Percentiles rank a stretch among this genome's conserved stretches.
These are phyloP conservation scores for Ariolimax columbianus DNA, from an alignment of 2,888 invertebrate genomes.

Conservation along the genomic window DNA sequence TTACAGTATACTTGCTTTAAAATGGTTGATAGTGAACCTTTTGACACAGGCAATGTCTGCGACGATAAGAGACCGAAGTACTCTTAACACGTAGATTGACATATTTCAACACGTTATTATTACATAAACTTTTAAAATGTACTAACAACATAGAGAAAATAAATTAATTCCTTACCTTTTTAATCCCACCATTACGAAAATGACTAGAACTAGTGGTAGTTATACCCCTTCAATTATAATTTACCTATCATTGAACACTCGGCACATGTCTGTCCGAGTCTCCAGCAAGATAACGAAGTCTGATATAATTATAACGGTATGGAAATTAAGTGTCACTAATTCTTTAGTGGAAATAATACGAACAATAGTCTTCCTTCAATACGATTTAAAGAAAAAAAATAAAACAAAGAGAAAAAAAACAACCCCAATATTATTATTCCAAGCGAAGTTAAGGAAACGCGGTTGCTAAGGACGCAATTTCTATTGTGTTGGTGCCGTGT, in stretches of 20 bases:
- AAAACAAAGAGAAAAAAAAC: not conserved
- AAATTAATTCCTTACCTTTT: conserved; percentile 14
- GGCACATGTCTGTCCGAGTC: not conserved
- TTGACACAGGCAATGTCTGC: too few species aligned
- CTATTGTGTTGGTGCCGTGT: not conserved
- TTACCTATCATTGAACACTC: too few species aligned
- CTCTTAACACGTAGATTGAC: too few species aligned
- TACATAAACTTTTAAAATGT: not conserved
- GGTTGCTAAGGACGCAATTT: conserved; percentile 28
- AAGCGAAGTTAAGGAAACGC: not conserved
- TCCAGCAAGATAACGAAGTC: too few species aligned
- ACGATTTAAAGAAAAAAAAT: not conserved
- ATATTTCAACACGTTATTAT: not conserved
- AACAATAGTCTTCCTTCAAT: not conserved
- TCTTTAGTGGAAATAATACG: not conserved
- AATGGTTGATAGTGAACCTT: not conserved
- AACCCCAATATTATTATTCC: not conserved
- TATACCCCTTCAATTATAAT: too few species aligned
- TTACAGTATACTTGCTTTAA: not conserved
- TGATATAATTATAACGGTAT: not conserved
- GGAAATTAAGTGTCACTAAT: not conserved
- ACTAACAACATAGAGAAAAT: too few species aligned
- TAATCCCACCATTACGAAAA: not conserved
- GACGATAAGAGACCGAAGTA: too few species aligned
- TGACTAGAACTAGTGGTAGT: not conserved